Conservation (phyloP, 2,797 vertebrate genomes). For the Notolabrus celidotus region DNA sequence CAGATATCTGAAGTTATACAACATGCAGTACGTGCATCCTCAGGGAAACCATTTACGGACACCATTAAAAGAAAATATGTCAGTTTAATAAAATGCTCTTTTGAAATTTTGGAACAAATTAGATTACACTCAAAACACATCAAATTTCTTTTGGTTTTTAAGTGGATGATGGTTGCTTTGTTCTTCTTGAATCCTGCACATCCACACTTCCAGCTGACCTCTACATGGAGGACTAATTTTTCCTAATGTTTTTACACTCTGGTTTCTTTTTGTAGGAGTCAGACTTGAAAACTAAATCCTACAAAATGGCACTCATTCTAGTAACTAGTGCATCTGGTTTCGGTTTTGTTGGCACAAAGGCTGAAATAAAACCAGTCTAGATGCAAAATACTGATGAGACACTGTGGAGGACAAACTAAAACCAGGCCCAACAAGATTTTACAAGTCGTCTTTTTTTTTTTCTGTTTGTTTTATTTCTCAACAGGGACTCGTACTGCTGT, state of each 20-base stretch:
- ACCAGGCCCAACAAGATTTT: background rate
- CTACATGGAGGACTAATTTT: conserved; percentile 7
- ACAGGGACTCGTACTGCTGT: background rate
- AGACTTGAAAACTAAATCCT: conserved; percentile 12
- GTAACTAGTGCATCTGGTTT: conserved; percentile 19
- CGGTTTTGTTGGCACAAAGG: conserved; percentile 9
- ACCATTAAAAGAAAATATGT: background rate
- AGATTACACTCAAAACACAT: conserved; percentile 18
- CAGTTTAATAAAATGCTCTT: conserved; percentile 1
- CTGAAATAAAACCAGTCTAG: conserved; percentile 7
- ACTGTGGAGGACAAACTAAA: conserved; percentile 10
- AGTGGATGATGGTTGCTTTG: conserved; percentile 41
- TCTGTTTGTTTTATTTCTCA: background rate
- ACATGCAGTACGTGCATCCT: background rate
- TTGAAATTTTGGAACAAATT: background rate
- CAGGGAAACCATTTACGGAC: background rate
- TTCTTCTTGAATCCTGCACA: conserved; percentile 38
- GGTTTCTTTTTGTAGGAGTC: conserved; percentile 20
- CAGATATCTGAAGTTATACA: background rate
- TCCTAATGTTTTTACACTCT: conserved; percentile 23
- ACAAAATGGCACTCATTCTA: conserved; percentile 29
- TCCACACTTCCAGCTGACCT: conserved; percentile 27
- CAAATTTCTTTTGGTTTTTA: conserved; percentile 17
- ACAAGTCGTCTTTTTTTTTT: background rate
- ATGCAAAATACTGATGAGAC: conserved; percentile 23